phyloP scores from a whole-genome alignment of 1,140 invertebrate genomes.

The Cyclina sinensis region DNA sequence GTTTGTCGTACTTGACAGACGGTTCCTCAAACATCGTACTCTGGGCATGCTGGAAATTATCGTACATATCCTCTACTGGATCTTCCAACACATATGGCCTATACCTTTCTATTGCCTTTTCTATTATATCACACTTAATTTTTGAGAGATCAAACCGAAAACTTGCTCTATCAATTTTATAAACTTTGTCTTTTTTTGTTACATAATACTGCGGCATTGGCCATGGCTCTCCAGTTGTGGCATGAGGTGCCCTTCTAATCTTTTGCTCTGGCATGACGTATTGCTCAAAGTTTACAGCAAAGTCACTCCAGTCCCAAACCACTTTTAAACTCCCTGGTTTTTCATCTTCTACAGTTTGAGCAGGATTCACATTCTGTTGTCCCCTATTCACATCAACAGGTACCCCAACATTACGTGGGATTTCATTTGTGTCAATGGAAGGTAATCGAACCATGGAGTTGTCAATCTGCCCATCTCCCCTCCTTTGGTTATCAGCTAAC shows the following conservation, averaged over 20 bases:
- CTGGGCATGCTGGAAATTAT: slow-evolving; percentile 82
- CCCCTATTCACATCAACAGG: not conserved
- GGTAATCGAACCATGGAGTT: not conserved
- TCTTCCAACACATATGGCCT: slow-evolving; percentile 85
- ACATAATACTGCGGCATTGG: slow-evolving; percentile 85
- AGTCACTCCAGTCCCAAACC: slow-evolving; percentile 84
- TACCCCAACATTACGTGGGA: not conserved
- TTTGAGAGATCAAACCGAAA: slow-evolving; percentile 82
- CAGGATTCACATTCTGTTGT: not conserved
- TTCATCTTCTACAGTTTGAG: slow-evolving; percentile 28
- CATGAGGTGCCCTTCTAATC: slow-evolving; percentile 79
- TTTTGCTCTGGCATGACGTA: slow-evolving; percentile 84
- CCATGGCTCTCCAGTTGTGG: slow-evolving; percentile 84
- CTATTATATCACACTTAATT: slow-evolving; percentile 88
- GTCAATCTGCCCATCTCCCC: not conserved
- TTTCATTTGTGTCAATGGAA: slow-evolving; percentile 28
- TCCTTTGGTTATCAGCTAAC: not conserved
- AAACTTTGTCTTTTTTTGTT: slow-evolving; percentile 78
- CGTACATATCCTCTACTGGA: slow-evolving; percentile 81
- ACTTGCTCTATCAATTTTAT: slow-evolving; percentile 72
- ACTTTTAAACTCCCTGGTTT: slow-evolving; percentile 75
- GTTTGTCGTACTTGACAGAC: slow-evolving; percentile 74
- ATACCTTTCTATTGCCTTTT: slow-evolving; percentile 88
- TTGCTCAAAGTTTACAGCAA: slow-evolving; percentile 81
- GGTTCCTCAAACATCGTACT: slow-evolving; percentile 78